Base-by-base conservation (phyloP, 2,113 vertebrate species). In the Odocoileus hemionus region DNA sequence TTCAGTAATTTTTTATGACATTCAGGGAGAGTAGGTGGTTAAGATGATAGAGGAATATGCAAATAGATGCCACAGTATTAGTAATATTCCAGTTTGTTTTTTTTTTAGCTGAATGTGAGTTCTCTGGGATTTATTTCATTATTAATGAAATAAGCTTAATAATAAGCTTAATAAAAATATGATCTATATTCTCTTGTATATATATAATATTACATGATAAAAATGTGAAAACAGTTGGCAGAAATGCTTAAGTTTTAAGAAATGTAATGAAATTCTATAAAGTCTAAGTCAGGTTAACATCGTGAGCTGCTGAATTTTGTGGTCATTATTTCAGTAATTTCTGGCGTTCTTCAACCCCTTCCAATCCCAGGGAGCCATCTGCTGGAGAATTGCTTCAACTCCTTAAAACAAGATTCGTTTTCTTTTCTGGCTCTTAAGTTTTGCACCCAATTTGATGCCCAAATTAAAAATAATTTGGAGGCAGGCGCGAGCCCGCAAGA, bases 311-410 rank as follows among this genome's bases (percentile, higher is more conserved):
- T 94, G 78, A 39, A 57, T 79, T 95, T 70, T 60, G 26, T 93
- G 2, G 52, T 54, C 70, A 19, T 55, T 43, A 26, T 50, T 74
- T 23, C 10, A 14, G 54, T 95, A 97, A 23, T 82, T 58, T 88
- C 67, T 90, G 87, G 17, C 23, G 19, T 84, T 55, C 52, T 13
- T 97, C 0, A 0, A 17, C 67, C 30, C 92, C 43, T 90, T 67
- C 10, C 70, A 57, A 36, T 92, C 61, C 50, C 3, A 2, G 91
- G 58, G 96, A 82, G 97, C 96, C 86, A 95, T 97, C 89, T 88
- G 89, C 97, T 98, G 98, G 94, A 96, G 43, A 90, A 28, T 4
- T 0, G 1, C 58, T 97, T 97, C 78, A 70, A 36, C 16, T 58
- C 12, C 61, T 87, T 88, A 94, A 74, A 83, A 91, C 47, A 52